These are phyloP conservation scores for Drosophila bocqueti DNA, from an alignment of 1,140 invertebrate species.

Conservation along the genomic window DNA sequence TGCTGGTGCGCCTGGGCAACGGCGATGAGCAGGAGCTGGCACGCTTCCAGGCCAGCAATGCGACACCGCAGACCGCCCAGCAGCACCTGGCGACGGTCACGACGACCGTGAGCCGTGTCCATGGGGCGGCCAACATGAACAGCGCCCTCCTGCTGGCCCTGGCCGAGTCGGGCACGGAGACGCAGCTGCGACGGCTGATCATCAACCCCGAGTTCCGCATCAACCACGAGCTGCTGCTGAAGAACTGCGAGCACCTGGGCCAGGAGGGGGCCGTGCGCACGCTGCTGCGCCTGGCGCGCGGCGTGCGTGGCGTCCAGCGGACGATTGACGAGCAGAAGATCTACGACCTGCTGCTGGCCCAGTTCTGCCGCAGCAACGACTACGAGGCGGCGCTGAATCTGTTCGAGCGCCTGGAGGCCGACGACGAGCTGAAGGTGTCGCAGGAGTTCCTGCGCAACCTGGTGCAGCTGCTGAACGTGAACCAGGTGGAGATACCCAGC, in stretches of 20 bases:
- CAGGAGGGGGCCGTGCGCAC: constrained; percentile 76
- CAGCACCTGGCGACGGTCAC: constrained; percentile 84
- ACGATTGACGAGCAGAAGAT: constrained; percentile 78
- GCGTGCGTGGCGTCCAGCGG: constrained; percentile 63
- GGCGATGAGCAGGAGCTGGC: constrained; percentile 47
- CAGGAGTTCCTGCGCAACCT: constrained; percentile 77
- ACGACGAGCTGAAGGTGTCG: constrained; percentile 80
- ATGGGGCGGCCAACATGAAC: constrained; percentile 80
- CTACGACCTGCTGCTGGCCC: constrained; percentile 84
- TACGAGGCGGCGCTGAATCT: constrained; percentile 79
- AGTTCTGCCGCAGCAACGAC: constrained; percentile 85
- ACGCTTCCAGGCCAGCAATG: constrained; percentile 34
- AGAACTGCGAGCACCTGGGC: constrained; percentile 78
- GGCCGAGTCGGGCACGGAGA: constrained; percentile 84
- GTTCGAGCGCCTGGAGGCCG: constrained; percentile 79
- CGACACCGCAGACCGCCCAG: constrained; percentile 38
- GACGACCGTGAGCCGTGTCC: constrained; percentile 65
- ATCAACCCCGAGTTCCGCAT: constrained; percentile 81
- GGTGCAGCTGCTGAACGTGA: constrained; percentile 71
- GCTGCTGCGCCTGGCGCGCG: constrained; percentile 77
- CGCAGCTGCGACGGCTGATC: constrained; percentile 82
- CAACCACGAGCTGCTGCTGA: constrained; percentile 72
- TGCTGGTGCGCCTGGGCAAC: constrained; percentile 80
- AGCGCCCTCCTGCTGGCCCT: constrained; percentile 82
- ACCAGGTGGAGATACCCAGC: constrained; percentile 77